Evolutionary conservation across 2,113 vertebrate genomes (phyloP).

Genomic region (Pontoporia blainvillei): DNA sequence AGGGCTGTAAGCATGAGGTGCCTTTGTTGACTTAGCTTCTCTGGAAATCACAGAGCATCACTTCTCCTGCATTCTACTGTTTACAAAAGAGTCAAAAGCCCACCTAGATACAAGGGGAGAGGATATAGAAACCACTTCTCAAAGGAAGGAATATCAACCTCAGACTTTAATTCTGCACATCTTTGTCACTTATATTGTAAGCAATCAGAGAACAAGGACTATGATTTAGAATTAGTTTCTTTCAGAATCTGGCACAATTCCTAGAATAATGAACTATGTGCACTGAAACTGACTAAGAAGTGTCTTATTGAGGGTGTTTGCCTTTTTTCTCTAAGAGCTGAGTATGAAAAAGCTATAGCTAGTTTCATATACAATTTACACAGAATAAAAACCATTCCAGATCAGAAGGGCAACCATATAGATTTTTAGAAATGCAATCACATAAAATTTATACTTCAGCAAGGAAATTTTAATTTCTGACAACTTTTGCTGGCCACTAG

Average conservation of each 20-base stretch:
- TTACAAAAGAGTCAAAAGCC: background rate
- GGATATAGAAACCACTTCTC: background rate
- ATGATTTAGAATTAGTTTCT: background rate
- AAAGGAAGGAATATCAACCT: background rate
- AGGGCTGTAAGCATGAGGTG: background rate
- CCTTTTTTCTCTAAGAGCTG: background rate
- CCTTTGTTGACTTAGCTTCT: background rate
- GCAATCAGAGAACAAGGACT: background rate
- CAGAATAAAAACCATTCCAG: background rate
- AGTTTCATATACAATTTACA: background rate
- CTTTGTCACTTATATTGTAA: background rate
- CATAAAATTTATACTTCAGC: background rate
- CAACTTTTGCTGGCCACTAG: background rate
- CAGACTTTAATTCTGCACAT: background rate
- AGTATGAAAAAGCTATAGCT: background rate
- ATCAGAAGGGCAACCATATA: background rate
- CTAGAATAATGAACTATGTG: background rate
- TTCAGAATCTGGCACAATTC: background rate
- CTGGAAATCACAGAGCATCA: background rate
- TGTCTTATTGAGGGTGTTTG: background rate
- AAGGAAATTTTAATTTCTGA: constrained; percentile 31
- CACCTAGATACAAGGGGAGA: background rate
- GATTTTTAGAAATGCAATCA: background rate
- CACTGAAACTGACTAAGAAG: background rate
- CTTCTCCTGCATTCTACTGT: background rate